phyloP scores from a whole-genome alignment of 2,888 invertebrate species.

The Folsomia candida region DNA sequence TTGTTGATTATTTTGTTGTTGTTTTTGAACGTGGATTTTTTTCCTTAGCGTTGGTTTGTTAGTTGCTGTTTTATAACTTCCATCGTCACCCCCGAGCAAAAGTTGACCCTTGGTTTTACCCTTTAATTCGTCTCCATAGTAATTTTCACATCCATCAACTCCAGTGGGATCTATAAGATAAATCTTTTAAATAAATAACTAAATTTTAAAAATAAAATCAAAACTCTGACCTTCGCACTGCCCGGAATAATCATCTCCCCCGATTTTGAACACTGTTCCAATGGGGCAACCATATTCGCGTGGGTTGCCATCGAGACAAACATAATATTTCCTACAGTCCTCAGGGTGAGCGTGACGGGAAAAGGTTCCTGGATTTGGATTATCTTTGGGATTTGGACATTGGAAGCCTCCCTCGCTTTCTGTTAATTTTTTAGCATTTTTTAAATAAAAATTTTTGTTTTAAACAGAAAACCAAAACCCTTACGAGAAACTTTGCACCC shows the following conservation, averaged over 20 bases:
- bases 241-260: constrained; percentile 82
- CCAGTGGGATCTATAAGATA: constrained; percentile 93
- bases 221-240: constrained; percentile 62
- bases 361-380: constrained; percentile 81
- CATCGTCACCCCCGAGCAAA: constrained; percentile 62
- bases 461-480: constrained; percentile 41
- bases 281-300: constrained; percentile 94
- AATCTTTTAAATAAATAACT: no score
- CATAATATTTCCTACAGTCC: constrained; percentile 79
- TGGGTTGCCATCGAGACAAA: constrained; percentile 84
- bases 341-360: constrained; percentile 87
- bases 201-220: background rate
- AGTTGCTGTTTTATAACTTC: constrained; percentile 30
- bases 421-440: constrained; percentile 55
- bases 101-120: constrained; percentile 91
- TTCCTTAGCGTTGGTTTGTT: constrained; percentile 47
- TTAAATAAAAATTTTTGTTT: background rate
- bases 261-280: constrained; percentile 92
- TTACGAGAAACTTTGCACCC: constrained; percentile 86
- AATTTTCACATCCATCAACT: constrained; percentile 95
- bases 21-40: constrained; percentile 37
- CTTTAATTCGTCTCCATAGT: constrained; percentile 94
- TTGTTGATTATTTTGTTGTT: constrained; percentile 24
- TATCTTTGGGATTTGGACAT: constrained; percentile 79
- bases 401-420: constrained; percentile 87